These are phyloP conservation scores for Axea sp. DNA, from an alignment of 2,888 invertebrate species.

Conservation along the genomic window DNA sequence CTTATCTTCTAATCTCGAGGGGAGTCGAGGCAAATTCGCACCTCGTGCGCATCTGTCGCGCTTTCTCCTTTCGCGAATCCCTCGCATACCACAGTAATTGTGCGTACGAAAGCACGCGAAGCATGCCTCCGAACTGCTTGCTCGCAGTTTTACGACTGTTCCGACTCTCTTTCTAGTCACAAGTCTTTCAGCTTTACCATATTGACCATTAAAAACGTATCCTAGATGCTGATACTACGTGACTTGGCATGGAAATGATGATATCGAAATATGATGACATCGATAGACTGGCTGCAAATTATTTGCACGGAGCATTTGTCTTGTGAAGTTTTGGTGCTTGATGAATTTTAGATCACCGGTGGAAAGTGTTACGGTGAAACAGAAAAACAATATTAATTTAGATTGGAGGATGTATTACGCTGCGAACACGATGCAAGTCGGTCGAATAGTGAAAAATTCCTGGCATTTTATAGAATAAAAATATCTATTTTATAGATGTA, in stretches of 20 bases:
- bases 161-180: constrained; percentile 4
- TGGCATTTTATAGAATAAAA: too few relatives aligned
- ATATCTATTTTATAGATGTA: too few relatives aligned
- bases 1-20: constrained; percentile 55
- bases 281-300: constrained; percentile 12
- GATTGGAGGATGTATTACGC: too few relatives aligned
- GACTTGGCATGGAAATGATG: constrained; percentile 31
- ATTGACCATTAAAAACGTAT: constrained; percentile 29
- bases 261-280: constrained; percentile 29
- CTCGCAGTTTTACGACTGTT: constrained; percentile 20
- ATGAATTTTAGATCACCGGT: not conserved
- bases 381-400: too few relatives aligned
- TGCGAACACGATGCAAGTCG: too few relatives aligned
- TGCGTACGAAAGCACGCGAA: constrained; percentile 27
- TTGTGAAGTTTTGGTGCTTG: not conserved
- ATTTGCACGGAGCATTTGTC: constrained; percentile 2
- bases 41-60: constrained; percentile 56
- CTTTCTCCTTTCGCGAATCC: not conserved
- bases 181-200: constrained; percentile 9
- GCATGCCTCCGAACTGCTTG: constrained; percentile 15
- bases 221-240: constrained; percentile 31
- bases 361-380: too few relatives aligned
- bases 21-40: constrained; percentile 22
- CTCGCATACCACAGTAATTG: constrained; percentile 39
- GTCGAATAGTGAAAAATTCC: too few relatives aligned